A percentile compares a stretch with the other conserved stretches of the same genome.
phyloP scores from a whole-genome alignment of 2,888 invertebrate genomes.

The Junonia oenone region DNA sequence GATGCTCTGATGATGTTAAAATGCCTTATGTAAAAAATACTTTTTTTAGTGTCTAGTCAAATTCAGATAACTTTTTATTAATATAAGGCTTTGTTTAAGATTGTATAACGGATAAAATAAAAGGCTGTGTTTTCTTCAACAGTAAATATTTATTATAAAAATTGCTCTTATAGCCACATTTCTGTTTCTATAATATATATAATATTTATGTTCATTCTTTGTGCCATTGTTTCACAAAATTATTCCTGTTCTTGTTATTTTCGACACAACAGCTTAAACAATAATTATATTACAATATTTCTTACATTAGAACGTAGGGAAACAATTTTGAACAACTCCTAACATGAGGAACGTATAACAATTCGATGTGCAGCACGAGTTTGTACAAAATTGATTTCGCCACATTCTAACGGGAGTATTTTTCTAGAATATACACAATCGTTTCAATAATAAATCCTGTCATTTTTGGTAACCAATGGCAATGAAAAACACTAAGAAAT shows the following conservation, averaged over 20 bases:
- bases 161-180: conserved; percentile 80
- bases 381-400: conserved; percentile 59
- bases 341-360: conserved; percentile 71
- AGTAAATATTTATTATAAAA: conserved; percentile 81
- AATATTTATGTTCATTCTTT: conserved; percentile 78
- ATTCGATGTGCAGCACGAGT: conserved; percentile 72
- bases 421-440: conserved; percentile 74
- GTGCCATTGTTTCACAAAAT: conserved; percentile 80
- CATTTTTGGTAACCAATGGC: conserved; percentile 80
- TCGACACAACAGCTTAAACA: conserved; percentile 78
- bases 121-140: conserved; percentile 68
- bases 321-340: conserved; percentile 63
- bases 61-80: not conserved
- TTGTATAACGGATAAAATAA: conserved; percentile 41
- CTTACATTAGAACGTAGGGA: conserved; percentile 65
- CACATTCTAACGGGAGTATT: conserved; percentile 69
- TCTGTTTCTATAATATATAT: conserved; percentile 79
- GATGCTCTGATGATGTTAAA: not conserved
- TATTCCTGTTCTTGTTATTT: conserved; percentile 79
- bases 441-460: conserved; percentile 73
- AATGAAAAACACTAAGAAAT: conserved; percentile 68
- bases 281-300: conserved; percentile 76
- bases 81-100: not conserved
- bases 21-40: not conserved
- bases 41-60: not conserved